A percentile compares a stretch with the other conserved stretches of the same genome.
phyloP scores from a whole-genome alignment of 1,140 invertebrate species.

The Zaprionus lachaisei region DNA sequence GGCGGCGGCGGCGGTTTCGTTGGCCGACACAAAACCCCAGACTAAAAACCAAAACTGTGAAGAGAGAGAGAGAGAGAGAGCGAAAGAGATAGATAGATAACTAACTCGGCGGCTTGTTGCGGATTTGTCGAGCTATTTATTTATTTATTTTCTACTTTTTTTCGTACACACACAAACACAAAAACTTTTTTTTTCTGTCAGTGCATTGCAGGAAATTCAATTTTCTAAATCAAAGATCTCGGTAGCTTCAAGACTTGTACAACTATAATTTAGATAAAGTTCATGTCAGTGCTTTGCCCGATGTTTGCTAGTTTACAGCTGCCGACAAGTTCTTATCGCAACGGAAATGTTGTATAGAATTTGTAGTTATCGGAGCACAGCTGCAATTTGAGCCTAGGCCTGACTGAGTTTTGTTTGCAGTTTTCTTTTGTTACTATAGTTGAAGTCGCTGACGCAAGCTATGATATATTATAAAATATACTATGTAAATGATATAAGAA shows the following conservation, averaged over 20 bases:
- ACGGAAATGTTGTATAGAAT: conserved; percentile 71
- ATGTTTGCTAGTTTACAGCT: conserved; percentile 1
- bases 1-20: conserved; percentile 35
- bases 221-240: conserved; percentile 56
- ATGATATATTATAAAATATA: conserved; percentile 9
- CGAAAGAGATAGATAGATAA: not conserved
- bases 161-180: conserved; percentile 8
- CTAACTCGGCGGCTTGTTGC: conserved; percentile 35
- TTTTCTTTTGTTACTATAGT: conserved; percentile 46
- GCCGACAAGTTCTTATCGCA: conserved; percentile 59
- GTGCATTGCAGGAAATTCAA: conserved; percentile 67
- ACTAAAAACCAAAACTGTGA: conserved; percentile 16
- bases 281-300: not conserved
- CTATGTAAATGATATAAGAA: not conserved
- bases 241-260: not conserved
- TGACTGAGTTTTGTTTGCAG: conserved; percentile 45
- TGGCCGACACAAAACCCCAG: conserved; percentile 16
- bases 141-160: conserved; percentile 28
- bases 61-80: not conserved
- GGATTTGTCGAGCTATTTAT: conserved; percentile 39
- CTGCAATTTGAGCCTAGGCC: conserved; percentile 11
- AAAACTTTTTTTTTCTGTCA: conserved; percentile 17
- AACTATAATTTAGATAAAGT: conserved; percentile 11
- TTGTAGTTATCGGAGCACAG: conserved; percentile 55
- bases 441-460: conserved; percentile 39